Conservation (phyloP, 2,797 vertebrate genomes). For the Calcarius lapponicus region DNA sequence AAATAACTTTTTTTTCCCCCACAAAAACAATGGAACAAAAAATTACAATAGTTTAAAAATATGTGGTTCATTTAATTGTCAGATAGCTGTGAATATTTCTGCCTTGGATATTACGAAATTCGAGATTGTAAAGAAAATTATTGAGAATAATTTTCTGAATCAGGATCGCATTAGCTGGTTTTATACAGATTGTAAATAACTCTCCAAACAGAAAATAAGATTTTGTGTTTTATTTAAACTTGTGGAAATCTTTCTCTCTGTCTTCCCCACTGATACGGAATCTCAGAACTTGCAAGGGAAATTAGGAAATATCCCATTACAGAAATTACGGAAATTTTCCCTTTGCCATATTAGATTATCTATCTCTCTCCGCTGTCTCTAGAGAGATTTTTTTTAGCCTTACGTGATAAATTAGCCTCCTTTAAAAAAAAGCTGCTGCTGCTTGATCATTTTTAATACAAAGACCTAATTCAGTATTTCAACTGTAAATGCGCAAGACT, state of each 20-base stretch:
- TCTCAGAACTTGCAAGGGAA: not conserved
- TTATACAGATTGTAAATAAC: not conserved
- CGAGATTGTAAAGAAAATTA: not conserved
- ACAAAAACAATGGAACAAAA: not conserved
- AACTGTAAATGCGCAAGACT: not conserved
- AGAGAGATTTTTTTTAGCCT: not conserved
- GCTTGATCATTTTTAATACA: not conserved
- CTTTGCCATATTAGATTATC: not conserved
- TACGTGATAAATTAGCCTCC: not conserved
- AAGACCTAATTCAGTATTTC: not conserved
- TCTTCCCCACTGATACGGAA: not conserved
- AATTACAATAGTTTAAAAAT: not conserved
- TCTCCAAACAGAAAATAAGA: not conserved
- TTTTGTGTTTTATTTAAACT: not conserved
- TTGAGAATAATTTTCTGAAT: not conserved
- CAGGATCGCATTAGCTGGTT: not conserved
- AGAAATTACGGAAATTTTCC: not conserved
- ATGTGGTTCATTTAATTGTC: not conserved
- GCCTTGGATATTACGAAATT: not conserved
- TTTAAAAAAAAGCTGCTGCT: not conserved
- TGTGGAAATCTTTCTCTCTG: not conserved
- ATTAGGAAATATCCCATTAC: not conserved
- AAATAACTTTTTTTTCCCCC: not conserved
- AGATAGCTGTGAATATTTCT: not conserved
- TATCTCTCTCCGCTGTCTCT: not conserved